Conservation (phyloP, 2,888 invertebrate species). For the Halictus quadricinctus region DNA sequence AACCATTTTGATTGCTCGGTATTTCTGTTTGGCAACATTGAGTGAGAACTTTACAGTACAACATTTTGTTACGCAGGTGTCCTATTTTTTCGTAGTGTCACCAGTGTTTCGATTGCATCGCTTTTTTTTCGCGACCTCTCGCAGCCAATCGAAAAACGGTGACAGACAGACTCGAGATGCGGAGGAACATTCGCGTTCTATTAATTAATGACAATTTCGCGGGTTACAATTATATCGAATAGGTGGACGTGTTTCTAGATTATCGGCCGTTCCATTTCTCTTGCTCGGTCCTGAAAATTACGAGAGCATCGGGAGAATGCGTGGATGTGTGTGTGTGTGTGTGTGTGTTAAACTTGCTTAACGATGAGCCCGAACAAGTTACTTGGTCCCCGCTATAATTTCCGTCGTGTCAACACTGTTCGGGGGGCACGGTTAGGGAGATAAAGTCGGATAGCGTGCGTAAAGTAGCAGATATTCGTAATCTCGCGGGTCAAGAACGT, state of each 20-base stretch:
- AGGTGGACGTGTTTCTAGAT: background rate
- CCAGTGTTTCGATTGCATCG: background rate
- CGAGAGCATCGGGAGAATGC: background rate
- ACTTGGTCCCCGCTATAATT: slow-evolving; percentile 18
- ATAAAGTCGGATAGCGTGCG: slow-evolving; percentile 25
- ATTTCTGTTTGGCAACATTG: background rate
- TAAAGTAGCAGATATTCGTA: slow-evolving; percentile 38
- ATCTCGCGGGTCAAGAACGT: slow-evolving; percentile 26
- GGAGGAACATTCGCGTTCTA: background rate
- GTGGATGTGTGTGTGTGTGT: too few species aligned
- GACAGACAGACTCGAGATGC: too few species aligned
- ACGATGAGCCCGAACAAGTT: slow-evolving; percentile 24
- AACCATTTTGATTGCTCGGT: background rate
- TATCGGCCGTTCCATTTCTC: background rate
- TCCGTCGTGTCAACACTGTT: slow-evolving; percentile 21
- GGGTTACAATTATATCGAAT: background rate
- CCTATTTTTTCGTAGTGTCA: background rate
- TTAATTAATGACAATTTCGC: slow-evolving; percentile 12
- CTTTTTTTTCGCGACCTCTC: background rate
- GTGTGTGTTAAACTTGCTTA: slow-evolving; percentile 14
- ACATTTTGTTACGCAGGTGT: background rate
- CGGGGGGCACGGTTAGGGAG: background rate
- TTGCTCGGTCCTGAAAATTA: background rate
- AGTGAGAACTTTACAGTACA: background rate
- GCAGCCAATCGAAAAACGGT: background rate